Conservation (phyloP, 1,140 invertebrate genomes). For the Batillaria attramentaria region DNA sequence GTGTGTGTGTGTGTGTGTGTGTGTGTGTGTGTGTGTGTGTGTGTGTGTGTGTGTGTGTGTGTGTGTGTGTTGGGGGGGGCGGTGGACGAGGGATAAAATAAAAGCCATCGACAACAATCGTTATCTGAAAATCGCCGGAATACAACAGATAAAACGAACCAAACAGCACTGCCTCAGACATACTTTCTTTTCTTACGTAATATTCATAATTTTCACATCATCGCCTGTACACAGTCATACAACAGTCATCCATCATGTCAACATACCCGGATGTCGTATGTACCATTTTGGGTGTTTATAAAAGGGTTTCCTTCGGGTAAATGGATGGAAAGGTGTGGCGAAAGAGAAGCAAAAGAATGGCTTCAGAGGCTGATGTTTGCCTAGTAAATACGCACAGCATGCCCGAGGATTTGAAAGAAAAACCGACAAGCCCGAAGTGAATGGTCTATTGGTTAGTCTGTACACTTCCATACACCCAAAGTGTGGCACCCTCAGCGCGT, state of each 20-base stretch:
- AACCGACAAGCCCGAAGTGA: too few relatives aligned
- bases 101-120: background rate
- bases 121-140: background rate
- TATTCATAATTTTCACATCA: background rate
- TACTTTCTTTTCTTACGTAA: background rate
- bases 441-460: too few relatives aligned
- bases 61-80: background rate
- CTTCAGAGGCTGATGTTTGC: too few relatives aligned
- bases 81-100: background rate
- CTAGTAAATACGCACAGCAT: too few relatives aligned
- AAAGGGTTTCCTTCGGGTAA: too few relatives aligned
- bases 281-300: too few relatives aligned
- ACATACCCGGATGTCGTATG: too few relatives aligned
- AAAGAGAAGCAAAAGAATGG: too few relatives aligned
- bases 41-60: conserved; percentile 1
- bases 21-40: conserved; percentile 11
- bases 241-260: background rate
- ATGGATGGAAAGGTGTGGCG: too few relatives aligned
- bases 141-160: background rate
- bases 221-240: background rate
- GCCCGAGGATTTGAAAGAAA: too few relatives aligned
- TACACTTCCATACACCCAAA: too few relatives aligned
- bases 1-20: conserved; percentile 16
- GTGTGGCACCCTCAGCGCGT: too few relatives aligned
- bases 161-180: background rate